Conservation (phyloP, 2,113 vertebrate species). For the Otocyon megalotis region DNA sequence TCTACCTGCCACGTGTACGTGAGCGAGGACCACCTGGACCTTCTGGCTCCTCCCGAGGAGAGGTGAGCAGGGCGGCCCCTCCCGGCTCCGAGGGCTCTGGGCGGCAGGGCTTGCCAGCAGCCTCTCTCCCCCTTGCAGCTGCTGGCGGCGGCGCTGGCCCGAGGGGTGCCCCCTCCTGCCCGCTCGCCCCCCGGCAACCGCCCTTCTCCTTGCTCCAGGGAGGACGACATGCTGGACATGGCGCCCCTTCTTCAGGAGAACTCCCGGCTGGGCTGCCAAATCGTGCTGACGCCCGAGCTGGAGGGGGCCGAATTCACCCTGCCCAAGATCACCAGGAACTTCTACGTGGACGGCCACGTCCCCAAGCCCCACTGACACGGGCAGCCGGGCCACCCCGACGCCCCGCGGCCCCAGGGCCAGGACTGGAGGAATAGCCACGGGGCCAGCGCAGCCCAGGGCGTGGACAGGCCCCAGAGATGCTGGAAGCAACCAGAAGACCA, state of each 20-base stretch:
- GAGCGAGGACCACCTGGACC: constrained; percentile 85
- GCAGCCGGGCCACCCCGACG: neutral
- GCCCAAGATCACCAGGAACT: constrained; percentile 95
- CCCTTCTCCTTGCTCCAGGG: constrained; percentile 83
- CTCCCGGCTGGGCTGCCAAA: constrained; percentile 95
- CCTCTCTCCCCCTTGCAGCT: too few species aligned
- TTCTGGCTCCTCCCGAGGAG: constrained; percentile 91
- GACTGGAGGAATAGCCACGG: neutral
- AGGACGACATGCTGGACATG: constrained; percentile 97
- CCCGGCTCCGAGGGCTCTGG: neutral
- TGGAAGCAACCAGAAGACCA: constrained; percentile 5
- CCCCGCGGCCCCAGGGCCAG: neutral
- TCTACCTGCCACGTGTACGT: constrained; percentile 96
- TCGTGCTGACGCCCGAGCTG: constrained; percentile 90
- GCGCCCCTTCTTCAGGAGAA: constrained; percentile 94
- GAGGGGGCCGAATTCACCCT: constrained; percentile 92
- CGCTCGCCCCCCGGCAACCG: neutral
- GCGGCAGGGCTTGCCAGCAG: too few species aligned
- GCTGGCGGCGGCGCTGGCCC: neutral
- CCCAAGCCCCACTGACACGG: constrained; percentile 93
- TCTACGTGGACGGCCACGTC: constrained; percentile 95
- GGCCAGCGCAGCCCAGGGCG: constrained; percentile 24
- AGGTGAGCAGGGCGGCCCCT: constrained; percentile 83
- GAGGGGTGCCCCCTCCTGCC: neutral
- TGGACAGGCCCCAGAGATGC: neutral